Conservation (phyloP, 53 echinoderm and acorn worm species). For the Luidia sarsii region DNA sequence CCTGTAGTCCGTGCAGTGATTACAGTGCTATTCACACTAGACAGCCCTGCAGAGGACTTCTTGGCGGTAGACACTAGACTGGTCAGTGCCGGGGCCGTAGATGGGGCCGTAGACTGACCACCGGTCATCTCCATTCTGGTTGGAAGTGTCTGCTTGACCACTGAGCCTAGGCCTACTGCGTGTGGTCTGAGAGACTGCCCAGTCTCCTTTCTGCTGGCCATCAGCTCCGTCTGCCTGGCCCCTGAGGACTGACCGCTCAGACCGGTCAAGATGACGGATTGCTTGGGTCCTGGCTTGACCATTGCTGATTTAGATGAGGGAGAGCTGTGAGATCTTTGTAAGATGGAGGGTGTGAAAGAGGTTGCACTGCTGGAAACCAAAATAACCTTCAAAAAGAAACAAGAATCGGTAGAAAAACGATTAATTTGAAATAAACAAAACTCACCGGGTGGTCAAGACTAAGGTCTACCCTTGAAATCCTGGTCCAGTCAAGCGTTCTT, state of each 20-base stretch:
- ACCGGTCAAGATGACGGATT: constrained; percentile 56
- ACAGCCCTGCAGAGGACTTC: background rate
- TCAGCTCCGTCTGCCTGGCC: background rate
- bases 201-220: background rate
- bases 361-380: constrained; percentile 59
- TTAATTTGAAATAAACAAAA: no score
- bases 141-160: background rate
- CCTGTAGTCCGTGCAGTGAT: constrained; percentile 47
- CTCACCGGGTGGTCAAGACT: no score
- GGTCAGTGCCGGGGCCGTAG: background rate
- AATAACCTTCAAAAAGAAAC: no score
- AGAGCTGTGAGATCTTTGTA: constrained; percentile 57
- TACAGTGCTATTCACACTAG: constrained; percentile 29
- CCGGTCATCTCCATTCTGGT: background rate
- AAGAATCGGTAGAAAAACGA: no score
- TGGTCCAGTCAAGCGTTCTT: no score
- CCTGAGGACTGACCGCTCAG: constrained; percentile 25
- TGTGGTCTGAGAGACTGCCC: background rate
- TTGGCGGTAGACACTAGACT: background rate
- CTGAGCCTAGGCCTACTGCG: background rate
- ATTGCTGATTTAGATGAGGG: constrained; percentile 33
- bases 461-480: no score
- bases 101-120: background rate
- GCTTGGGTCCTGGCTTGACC: constrained; percentile 34
- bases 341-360: constrained; percentile 54